Base-by-base conservation (phyloP, 2,888 invertebrate species). In the Drosophila mercatorum region DNA sequence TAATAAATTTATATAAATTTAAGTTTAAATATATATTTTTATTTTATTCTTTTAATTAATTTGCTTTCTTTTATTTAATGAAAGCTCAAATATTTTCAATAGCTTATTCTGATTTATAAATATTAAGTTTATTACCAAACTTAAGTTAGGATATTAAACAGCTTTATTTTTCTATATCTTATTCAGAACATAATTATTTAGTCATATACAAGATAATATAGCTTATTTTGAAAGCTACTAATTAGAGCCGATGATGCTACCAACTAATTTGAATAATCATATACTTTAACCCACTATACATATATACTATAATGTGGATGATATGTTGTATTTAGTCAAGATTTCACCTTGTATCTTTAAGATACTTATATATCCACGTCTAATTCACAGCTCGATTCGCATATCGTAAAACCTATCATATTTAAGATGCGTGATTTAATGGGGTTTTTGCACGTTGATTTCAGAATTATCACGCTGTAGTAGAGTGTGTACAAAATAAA, bases 401-500 rank as follows among this genome's bases (percentile, higher is more conserved):
- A 80, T 73, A 70, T 83, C 71, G 63, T 83, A 86, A 83, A 83
- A 61, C 56, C 51, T 44, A 73, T 68, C 52, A 81, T 68, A 69
- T 75, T 43, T 14, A 43, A 64, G 26, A 58, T 83, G 78, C 81
- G 87, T 86, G 81, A 86, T 65, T 81, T 53, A 26, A 40, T 57
- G 66, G 41, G 56, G 14, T 28, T 72, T 66, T 40, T 44, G 17
- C 49, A 56, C 61, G 58, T 34, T 60, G 62, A 61, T 63, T 62
- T 59, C 60, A 60, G 40, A 12, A 28, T n/a, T 26, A 57, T 63
- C 83, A 83, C 74, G 84, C 55, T 56, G 47, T 12, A 14, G 14
- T 41, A n/a, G 65, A 77, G 68, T 83, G 86, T 8, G 51, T 46
- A n/a, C 14, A 46, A 52, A 36, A 26, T 51, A 41, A 58, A 43